Base-by-base conservation (phyloP, 2,888 invertebrate species). In the Conops quadrifasciatus region DNA sequence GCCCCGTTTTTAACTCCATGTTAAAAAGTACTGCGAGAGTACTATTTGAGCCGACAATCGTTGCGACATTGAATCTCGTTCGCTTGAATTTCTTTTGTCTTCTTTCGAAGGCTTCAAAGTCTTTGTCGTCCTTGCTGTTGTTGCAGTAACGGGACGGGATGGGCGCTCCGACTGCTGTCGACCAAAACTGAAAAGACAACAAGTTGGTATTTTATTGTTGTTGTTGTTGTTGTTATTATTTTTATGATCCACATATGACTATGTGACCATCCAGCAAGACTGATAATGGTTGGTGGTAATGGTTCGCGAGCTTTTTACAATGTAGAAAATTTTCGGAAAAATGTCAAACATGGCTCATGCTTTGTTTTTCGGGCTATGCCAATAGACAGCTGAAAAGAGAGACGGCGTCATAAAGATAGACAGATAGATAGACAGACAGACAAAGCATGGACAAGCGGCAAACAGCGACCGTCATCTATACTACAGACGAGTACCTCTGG, bases 61-160 rank as follows among this genome's bases (percentile, higher is more conserved):
- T 73, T 74, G 36, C 4, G 36, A 4, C 36, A n/a, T n/a, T 11
- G 26, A 58, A 58, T 11, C 58, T 62, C 28, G 30, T 74, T 76
- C 76, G 73, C 74, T 72, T 72, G 72, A 75, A 77, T 75, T 73
- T 75, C 77, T 77, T 77, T 76, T 77, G 77, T 77, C 75, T 74
- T 74, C 73, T 75, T 76, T 66, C 70, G 71, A 70, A 70, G 73
- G 69, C 75, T 75, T 73, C 72, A 73, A 71, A 73, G 70, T 73
- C 16, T 26, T n/a, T 16, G 58, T 62, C 60, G 15, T 30, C 9
- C n/a, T 60, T 43, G 24, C 45, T 19, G 53, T n/a, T 56, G 13
- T 24, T 56, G 36, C 36, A 36, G 4, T 9, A 36, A 4, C 9
- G 4, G 36, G 4, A 9, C 9, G 36, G 4, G 36, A 7, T 36